These are phyloP conservation scores for Benitochromis conjunctus DNA, from an alignment of 2,113 vertebrate species.

Conservation along the genomic window DNA sequence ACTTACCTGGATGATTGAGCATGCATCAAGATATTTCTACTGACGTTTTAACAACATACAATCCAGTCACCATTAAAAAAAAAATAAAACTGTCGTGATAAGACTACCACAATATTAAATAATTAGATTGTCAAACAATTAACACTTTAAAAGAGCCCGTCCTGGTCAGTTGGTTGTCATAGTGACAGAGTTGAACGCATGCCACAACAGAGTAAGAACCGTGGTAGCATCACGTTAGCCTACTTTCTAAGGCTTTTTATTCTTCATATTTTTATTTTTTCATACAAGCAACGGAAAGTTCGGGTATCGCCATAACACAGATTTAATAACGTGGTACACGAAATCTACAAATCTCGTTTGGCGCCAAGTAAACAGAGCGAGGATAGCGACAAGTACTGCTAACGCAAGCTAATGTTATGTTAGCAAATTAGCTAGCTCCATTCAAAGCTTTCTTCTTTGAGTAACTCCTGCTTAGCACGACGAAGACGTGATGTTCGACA, in stretches of 20 bases:
- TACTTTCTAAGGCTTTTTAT: not conserved
- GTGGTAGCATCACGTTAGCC: not conserved
- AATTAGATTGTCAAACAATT: not conserved
- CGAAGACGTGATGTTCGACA: rapidly evolving
- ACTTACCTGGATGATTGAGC: too few species aligned
- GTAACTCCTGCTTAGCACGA: not conserved
- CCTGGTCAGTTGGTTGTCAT: constrained; percentile 63
- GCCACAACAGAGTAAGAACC: not conserved
- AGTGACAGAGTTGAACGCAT: constrained; percentile 43
- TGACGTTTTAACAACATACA: too few species aligned
- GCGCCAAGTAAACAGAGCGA: not conserved
- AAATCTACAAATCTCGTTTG: too few species aligned
- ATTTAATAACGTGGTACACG: rapidly evolving
- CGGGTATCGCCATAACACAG: rapidly evolving
- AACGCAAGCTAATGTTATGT: constrained; percentile 33
- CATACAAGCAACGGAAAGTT: not conserved
- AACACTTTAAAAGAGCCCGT: not conserved
- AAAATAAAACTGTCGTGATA: too few species aligned
- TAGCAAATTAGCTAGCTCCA: constrained; percentile 48
- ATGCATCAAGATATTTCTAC: too few species aligned
- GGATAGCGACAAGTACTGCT: not conserved
- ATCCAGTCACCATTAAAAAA: too few species aligned
- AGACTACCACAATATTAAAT: too few species aligned
- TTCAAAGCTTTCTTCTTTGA: not conserved
- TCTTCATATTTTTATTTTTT: not conserved